Conservation (phyloP, 2,113 vertebrate genomes). For the Apeltes quadracus region DNA sequence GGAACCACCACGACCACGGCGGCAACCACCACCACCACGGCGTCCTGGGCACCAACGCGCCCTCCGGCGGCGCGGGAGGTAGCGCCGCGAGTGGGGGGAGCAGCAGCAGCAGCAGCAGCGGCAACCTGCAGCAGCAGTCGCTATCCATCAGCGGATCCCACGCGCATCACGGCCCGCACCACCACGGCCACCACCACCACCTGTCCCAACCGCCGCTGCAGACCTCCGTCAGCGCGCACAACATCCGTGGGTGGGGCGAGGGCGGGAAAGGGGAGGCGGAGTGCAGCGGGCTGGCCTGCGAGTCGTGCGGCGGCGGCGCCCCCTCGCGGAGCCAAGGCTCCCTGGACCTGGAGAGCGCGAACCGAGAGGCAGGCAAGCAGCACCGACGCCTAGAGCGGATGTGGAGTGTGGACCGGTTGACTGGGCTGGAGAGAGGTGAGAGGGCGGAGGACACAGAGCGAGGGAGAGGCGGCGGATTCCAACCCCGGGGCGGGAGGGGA, state of each 20-base stretch:
- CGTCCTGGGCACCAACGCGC: conserved; percentile 13
- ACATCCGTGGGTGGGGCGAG: conserved; percentile 82
- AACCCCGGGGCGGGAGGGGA: conserved; percentile 35
- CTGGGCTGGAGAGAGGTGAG: conserved; percentile 86
- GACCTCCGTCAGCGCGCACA: conserved; percentile 84
- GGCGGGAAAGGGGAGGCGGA: conserved; percentile 81
- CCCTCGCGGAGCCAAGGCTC: conserved; percentile 86
- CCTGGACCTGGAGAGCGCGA: conserved; percentile 87
- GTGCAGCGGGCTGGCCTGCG: conserved; percentile 85
- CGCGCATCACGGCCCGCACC: conserved; percentile 69
- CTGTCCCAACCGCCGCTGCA: conserved; percentile 82
- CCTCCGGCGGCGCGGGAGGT: conserved; percentile 59
- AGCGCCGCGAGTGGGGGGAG: conserved; percentile 47
- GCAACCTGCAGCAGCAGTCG: conserved; percentile 41
- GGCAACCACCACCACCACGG: conserved; percentile 73
- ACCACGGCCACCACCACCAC: conserved; percentile 77
- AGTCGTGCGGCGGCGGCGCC: conserved; percentile 80
- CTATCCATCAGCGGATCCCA: conserved; percentile 38
- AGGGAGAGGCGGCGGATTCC: conserved; percentile 66
- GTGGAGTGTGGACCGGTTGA: conserved; percentile 91
- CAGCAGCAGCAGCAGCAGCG: conserved; percentile 49
- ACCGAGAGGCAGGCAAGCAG: conserved; percentile 84
- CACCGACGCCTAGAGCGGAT: conserved; percentile 91
- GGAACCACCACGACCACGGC: conserved; percentile 72
- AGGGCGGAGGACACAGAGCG: conserved; percentile 71